Evolutionary conservation across 2,888 invertebrate genomes (phyloP).

Genomic region (Lycaena phlaeas): DNA sequence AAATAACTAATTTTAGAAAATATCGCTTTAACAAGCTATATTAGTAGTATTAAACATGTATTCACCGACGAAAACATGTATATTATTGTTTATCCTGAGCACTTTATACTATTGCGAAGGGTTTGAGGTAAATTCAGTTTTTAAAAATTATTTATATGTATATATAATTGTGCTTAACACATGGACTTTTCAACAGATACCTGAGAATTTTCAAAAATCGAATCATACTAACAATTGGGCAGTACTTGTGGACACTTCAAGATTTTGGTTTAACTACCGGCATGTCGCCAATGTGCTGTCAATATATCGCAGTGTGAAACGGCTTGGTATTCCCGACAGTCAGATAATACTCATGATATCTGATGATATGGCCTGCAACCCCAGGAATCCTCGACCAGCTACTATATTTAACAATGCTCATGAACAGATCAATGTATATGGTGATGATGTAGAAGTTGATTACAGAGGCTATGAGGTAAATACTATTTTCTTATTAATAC

Average conservation of each 20-base stretch:
- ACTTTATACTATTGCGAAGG: conserved; percentile 2
- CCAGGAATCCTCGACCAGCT: conserved; percentile 96
- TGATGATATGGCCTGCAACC: conserved; percentile 99
- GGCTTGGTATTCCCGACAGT: conserved; percentile 98
- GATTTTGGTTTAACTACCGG: conserved; percentile 99
- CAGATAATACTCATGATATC: conserved; percentile 99
- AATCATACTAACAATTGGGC: conserved; percentile 99
- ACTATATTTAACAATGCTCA: conserved; percentile 98
- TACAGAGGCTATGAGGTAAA: conserved; percentile 92
- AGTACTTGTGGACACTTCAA: conserved; percentile 96
- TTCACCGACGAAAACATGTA: background rate
- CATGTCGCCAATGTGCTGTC: conserved; percentile 99
- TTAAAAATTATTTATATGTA: background rate
- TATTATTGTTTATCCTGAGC: background rate
- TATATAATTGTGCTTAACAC: background rate
- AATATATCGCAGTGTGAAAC: conserved; percentile 97
- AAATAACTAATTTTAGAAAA: too few species aligned
- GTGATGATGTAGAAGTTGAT: conserved; percentile 99
- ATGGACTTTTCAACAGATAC: conserved; percentile 40
- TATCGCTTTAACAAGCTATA: too few species aligned
- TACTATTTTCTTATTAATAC: too few species aligned
- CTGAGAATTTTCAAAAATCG: conserved; percentile 72
- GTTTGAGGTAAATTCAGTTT: background rate
- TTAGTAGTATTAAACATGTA: too few species aligned
- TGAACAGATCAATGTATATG: conserved; percentile 98